Conservation (phyloP, 2,888 invertebrate genomes). For the Scaptodrosophila latifasciaeformis region DNA sequence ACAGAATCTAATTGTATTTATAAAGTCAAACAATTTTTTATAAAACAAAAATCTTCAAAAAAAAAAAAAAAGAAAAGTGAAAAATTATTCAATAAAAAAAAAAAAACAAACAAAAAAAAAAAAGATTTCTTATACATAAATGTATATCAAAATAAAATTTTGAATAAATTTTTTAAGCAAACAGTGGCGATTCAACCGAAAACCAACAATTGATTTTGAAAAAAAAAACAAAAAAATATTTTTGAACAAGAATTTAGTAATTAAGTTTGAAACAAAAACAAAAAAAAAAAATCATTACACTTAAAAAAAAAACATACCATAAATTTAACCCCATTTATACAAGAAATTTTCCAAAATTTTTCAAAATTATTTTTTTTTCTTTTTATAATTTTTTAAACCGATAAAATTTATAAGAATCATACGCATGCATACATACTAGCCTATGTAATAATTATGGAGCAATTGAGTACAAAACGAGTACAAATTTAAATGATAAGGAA, state of each 20-base stretch:
- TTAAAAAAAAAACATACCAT: conserved; percentile 4
- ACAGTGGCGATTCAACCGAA: background rate
- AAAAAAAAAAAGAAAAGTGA: conserved; percentile 13
- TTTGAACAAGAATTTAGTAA: conserved; percentile 31
- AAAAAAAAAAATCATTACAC: background rate
- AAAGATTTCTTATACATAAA: conserved; percentile 17
- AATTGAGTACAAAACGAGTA: conserved; percentile 72
- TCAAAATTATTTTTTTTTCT: background rate
- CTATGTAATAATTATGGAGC: conserved; percentile 66
- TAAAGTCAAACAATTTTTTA: conserved; percentile 43
- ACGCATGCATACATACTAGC: conserved; percentile 37
- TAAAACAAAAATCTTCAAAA: conserved; percentile 31
- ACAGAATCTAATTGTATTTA: conserved; percentile 36
- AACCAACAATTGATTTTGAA: background rate
- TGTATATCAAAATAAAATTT: conserved; percentile 69
- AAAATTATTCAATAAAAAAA: too few relatives aligned
- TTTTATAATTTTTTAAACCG: too few relatives aligned
- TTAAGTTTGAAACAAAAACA: conserved; percentile 44
- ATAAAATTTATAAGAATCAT: too few relatives aligned
- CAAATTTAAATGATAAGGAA: conserved; percentile 69
- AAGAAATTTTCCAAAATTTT: conserved; percentile 2
- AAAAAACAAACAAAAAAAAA: too few relatives aligned
- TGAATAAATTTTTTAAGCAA: conserved; percentile 39
- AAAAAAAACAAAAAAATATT: conserved; percentile 17
- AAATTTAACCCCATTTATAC: conserved; percentile 25